phyloP scores from a whole-genome alignment of 2,113 vertebrate species.

The Nothobranchius kuhntae region DNA sequence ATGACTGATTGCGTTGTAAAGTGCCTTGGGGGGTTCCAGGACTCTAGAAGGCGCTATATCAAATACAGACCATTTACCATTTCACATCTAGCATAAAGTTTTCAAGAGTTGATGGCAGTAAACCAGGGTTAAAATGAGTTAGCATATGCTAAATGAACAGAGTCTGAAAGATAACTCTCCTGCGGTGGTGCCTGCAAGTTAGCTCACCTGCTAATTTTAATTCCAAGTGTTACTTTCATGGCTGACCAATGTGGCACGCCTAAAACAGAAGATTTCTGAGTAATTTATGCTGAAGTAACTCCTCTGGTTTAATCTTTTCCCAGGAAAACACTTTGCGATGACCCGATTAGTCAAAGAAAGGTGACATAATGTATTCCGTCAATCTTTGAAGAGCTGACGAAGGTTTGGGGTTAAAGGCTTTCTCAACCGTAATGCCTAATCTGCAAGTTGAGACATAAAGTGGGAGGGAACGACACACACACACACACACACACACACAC shows the following conservation, averaged over 20 bases:
- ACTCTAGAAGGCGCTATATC: no score
- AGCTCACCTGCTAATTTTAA: neutral
- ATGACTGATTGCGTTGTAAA: no score
- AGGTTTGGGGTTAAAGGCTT: constrained; percentile 58
- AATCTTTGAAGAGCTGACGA: constrained; percentile 48
- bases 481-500: constrained; percentile 4
- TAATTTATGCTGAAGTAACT: constrained; percentile 16
- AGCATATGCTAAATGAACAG: neutral
- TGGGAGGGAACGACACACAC: constrained; percentile 13
- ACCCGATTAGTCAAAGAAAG: constrained; percentile 43
- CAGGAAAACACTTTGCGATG: constrained; percentile 27
- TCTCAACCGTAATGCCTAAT: constrained; percentile 58
- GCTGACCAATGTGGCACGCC: no score
- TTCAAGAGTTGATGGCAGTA: constrained; percentile 23
- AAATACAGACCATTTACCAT: no score
- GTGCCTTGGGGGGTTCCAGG: no score
- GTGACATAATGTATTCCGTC: constrained; percentile 58
- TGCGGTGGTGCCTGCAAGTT: neutral
- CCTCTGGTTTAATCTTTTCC: constrained; percentile 18
- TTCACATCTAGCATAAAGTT: neutral
- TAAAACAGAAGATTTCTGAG: neutral
- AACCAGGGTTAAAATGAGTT: neutral
- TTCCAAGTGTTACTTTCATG: no score
- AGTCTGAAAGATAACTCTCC: neutral
- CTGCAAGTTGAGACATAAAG: constrained; percentile 52